phyloP scores from a whole-genome alignment of 2,797 vertebrate genomes.

The Gorsachius magnificus region DNA sequence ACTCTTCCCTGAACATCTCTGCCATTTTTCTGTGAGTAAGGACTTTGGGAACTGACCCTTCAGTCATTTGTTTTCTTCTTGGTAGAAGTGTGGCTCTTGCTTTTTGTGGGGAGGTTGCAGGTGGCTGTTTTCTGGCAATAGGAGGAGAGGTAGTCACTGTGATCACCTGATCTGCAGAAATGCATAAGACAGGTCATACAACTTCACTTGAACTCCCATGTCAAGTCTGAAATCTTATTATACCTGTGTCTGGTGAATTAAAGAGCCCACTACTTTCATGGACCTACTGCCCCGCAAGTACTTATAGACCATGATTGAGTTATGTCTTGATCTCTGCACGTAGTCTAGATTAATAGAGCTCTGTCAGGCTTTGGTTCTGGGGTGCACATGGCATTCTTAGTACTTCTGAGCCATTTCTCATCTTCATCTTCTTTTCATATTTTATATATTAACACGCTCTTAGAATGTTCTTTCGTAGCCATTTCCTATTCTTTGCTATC shows the following conservation, averaged over 20 bases:
- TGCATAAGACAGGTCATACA: neutral
- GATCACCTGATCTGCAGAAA: neutral
- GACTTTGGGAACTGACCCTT: neutral
- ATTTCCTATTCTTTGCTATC: neutral
- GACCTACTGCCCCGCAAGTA: neutral
- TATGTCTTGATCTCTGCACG: neutral
- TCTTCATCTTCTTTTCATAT: neutral
- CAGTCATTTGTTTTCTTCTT: neutral
- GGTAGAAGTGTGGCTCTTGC: neutral
- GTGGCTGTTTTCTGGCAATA: neutral
- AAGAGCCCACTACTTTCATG: neutral
- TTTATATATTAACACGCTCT: neutral
- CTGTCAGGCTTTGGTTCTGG: neutral
- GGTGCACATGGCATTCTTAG: neutral
- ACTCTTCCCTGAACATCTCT: neutral
- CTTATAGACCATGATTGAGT: neutral
- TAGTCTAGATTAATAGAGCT: neutral
- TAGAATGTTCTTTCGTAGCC: neutral
- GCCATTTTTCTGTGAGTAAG: neutral
- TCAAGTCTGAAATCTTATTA: neutral
- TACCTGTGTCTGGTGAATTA: neutral
- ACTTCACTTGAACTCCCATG: neutral
- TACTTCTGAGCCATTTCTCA: neutral
- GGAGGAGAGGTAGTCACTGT: neutral
- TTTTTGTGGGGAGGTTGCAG: neutral